Base-by-base conservation (phyloP, 2,113 vertebrate species). In the Mixornis gularis region DNA sequence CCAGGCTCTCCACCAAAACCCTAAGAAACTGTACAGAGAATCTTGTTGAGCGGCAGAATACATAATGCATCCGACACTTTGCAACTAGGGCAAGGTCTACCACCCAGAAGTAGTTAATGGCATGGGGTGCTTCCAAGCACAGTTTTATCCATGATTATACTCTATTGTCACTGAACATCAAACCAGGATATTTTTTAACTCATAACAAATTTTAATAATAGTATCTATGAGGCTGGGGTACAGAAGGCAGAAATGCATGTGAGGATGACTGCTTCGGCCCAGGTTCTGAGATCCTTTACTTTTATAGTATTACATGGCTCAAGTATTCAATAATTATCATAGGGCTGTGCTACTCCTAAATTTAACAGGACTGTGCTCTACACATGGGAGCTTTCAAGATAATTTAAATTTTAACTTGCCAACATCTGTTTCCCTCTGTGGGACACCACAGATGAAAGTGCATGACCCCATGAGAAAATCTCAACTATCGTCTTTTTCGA, bases 361-460 rank as follows among this genome's bases (percentile, higher is more conserved):
- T 77, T 73, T 87, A 90, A 87, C 32, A 79, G 38, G 30, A 74
- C 51, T 65, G 56, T 81, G 73, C 29, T 94, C 48, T 79, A 81
- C 76, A 94, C 49, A 13, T 90, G 71, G 58, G 79, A 93, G 63
- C 44, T 86, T 88, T 79, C 49, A 40, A 83, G 76, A 87, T 76
- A 92, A 92, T 94, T 90, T 95, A 79, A 89, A 93, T 7, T 95
- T 48, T 70, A 87, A 91, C 64, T 73, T 94, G 56, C 62, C 81
- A 96, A 91, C 94, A 93, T 96, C 95, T 97, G 92, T 90, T 96
- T 92, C 80, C 85, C 82, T 95, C 94, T 93, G 85, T 83, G 86
- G 86, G 95, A 95, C 91, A 83, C 73, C 84, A 89, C 66, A 93
- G 79, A 94, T 87, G 70, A 95, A 95, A 96, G 89, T 95, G 65